A percentile compares a stretch with the other conserved stretches of the same genome.
These are phyloP conservation scores for Drosophila villosipedis DNA, from an alignment of 2,888 invertebrate genomes.

Conservation along the genomic window DNA sequence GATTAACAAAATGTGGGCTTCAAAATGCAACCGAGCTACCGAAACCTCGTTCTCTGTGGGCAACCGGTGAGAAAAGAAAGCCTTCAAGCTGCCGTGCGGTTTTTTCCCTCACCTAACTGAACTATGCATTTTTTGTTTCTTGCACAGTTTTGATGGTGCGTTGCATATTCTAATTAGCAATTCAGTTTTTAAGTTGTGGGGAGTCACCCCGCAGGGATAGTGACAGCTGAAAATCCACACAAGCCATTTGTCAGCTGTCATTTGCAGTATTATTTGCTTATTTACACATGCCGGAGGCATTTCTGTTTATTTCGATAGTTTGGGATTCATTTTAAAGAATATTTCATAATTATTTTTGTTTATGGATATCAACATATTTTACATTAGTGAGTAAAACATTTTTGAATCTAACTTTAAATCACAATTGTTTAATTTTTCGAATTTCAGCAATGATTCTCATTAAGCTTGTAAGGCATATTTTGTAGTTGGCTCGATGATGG, in stretches of 20 bases:
- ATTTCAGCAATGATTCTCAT: not conserved
- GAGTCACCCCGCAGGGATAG: conserved; percentile 53
- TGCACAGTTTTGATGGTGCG: conserved; percentile 30
- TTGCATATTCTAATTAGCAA: conserved; percentile 64
- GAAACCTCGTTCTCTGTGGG: conserved; percentile 13
- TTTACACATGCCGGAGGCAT: conserved; percentile 8
- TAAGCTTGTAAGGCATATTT: not conserved
- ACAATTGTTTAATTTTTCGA: not conserved
- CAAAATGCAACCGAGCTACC: conserved; percentile 27
- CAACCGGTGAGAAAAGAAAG: conserved; percentile 36
- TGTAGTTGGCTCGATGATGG: not conserved
- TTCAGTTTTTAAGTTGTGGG: conserved; percentile 32
- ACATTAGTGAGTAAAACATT: not conserved
- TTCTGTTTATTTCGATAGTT: conserved; percentile 35
- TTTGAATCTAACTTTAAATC: not conserved
- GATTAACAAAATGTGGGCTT: conserved; percentile 62
- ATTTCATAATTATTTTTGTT: conserved; percentile 26
- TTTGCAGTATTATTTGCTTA: conserved; percentile 6
- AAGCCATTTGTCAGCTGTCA: conserved; percentile 41
- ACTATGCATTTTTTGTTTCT: conserved; percentile 16
- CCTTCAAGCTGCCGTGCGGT: conserved; percentile 23
- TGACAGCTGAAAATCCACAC: conserved; percentile 63
- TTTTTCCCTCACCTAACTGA: not conserved
- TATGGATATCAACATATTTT: not conserved
- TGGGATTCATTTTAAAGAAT: conserved; percentile 13